Evolutionary conservation across 2,888 invertebrate species (phyloP).

Genomic region (Eudemis profundana): DNA sequence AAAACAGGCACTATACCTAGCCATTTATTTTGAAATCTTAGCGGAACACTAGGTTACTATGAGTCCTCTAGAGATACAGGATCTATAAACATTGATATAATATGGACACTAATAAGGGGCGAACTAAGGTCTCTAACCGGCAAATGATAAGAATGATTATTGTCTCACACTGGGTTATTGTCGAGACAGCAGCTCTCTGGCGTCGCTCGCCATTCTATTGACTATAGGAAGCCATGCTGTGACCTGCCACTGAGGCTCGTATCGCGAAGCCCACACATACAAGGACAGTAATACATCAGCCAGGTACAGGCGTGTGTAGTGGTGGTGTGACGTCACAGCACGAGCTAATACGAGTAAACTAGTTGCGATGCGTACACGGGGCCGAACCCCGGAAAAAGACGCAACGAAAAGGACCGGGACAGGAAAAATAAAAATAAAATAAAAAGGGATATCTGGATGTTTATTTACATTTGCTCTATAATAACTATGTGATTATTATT

Average conservation of each 20-base stretch:
- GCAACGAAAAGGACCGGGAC: constrained; percentile 49
- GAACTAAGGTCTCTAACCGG: constrained; percentile 66
- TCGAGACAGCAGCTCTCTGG: constrained; percentile 82
- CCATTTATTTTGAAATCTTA: constrained; percentile 37
- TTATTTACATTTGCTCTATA: constrained; percentile 84
- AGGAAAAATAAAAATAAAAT: constrained; percentile 79
- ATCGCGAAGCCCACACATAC: background rate
- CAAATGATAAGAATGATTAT: constrained; percentile 82
- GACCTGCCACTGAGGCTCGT: constrained; percentile 23
- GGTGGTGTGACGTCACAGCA: constrained; percentile 32
- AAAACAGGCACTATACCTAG: constrained; percentile 40
- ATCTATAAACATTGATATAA: constrained; percentile 42
- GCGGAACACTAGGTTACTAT: constrained; percentile 33
- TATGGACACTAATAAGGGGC: constrained; percentile 51
- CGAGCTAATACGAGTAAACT: constrained; percentile 52
- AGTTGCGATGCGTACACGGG: constrained; percentile 59
- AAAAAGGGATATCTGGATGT: constrained; percentile 83
- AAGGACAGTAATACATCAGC: background rate
- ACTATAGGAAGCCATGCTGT: constrained; percentile 61
- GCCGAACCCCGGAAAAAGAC: constrained; percentile 39
- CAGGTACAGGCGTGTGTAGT: background rate
- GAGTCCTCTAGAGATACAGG: constrained; percentile 35
- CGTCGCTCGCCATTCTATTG: constrained; percentile 70
- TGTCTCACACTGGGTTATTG: constrained; percentile 86
- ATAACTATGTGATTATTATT: constrained; percentile 81